Conservation (phyloP, 2,888 invertebrate genomes). For the Clostera curtula region DNA sequence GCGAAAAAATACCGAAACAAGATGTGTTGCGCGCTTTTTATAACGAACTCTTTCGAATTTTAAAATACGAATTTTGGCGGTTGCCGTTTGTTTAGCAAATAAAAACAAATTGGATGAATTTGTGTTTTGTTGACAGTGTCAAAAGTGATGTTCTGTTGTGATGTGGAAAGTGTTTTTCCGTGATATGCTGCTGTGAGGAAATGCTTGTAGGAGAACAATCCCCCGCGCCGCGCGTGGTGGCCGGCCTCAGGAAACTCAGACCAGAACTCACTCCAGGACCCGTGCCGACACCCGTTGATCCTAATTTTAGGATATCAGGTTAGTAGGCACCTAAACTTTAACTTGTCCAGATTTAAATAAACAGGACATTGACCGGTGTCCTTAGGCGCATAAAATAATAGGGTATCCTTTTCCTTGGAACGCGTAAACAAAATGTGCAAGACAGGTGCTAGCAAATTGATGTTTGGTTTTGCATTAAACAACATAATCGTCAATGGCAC, state of each 20-base stretch:
- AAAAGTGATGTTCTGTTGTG: slow-evolving; percentile 28
- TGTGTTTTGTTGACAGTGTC: slow-evolving; percentile 19
- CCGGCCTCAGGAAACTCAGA: slow-evolving; percentile 64
- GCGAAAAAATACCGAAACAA: slow-evolving; percentile 18
- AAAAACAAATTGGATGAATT: slow-evolving; percentile 16
- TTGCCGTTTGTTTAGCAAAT: slow-evolving; percentile 26
- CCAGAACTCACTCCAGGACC: slow-evolving; percentile 67
- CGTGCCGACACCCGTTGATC: slow-evolving; percentile 56
- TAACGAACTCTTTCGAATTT: slow-evolving; percentile 65
- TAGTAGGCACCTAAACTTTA: slow-evolving; percentile 13
- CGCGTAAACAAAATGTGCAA: too few species aligned
- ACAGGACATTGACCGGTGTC: too few species aligned
- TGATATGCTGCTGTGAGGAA: slow-evolving; percentile 58
- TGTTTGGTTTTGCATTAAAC: too few species aligned
- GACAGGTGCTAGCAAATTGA: too few species aligned
- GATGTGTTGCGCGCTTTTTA: slow-evolving; percentile 42
- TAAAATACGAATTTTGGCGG: slow-evolving; percentile 53
- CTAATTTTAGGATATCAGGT: slow-evolving; percentile 67
- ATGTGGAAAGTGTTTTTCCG: slow-evolving; percentile 42
- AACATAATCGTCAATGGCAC: too few species aligned
- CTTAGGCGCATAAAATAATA: too few species aligned
- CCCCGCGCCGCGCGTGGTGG: slow-evolving; percentile 72
- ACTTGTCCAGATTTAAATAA: too few species aligned
- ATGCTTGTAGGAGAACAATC: slow-evolving; percentile 70
- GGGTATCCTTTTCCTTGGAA: too few species aligned